phyloP scores from a whole-genome alignment of 2,888 invertebrate genomes.

The Coenonympha glycerion region DNA sequence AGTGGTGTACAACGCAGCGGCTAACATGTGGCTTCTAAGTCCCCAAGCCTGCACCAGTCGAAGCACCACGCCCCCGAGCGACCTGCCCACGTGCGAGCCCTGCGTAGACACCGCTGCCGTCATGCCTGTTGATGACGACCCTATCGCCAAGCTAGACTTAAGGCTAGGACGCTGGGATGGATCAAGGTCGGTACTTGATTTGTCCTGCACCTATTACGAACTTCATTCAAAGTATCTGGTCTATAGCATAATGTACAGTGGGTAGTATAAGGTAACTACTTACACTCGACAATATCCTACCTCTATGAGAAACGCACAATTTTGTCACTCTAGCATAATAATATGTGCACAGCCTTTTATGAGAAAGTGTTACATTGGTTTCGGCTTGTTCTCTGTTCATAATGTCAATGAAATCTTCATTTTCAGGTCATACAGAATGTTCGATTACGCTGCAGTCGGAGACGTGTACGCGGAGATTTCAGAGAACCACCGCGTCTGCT shows the following conservation, averaged over 20 bases:
- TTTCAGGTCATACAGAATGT: conserved; percentile 79
- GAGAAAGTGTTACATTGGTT: no score
- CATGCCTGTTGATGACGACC: conserved; percentile 54
- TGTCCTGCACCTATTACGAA: no score
- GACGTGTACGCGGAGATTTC: conserved; percentile 78
- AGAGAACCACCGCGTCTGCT: conserved; percentile 77
- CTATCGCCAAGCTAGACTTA: conserved; percentile 78
- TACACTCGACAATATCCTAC: no score
- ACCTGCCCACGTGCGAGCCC: conserved; percentile 55
- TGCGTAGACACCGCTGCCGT: conserved; percentile 50
- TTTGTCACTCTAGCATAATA: no score
- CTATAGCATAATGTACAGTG: no score
- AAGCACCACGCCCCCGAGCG: conserved; percentile 39
- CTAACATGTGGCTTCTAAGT: conserved; percentile 61
- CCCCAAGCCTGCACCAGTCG: conserved; percentile 47
- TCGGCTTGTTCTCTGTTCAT: no score
- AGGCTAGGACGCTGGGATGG: conserved; percentile 85
- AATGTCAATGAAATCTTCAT: neutral
- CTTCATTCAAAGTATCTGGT: no score
- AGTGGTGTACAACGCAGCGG: conserved; percentile 73
- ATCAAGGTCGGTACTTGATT: conserved; percentile 57
- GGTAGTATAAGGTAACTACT: no score
- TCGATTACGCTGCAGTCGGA: conserved; percentile 83
- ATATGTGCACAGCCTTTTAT: no score
- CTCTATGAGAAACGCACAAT: no score